Percentiles rank a stretch among this genome's conserved stretches.
These are phyloP conservation scores for Euthynnus affinis DNA, from an alignment of 2,797 vertebrate species.

Conservation along the genomic window DNA sequence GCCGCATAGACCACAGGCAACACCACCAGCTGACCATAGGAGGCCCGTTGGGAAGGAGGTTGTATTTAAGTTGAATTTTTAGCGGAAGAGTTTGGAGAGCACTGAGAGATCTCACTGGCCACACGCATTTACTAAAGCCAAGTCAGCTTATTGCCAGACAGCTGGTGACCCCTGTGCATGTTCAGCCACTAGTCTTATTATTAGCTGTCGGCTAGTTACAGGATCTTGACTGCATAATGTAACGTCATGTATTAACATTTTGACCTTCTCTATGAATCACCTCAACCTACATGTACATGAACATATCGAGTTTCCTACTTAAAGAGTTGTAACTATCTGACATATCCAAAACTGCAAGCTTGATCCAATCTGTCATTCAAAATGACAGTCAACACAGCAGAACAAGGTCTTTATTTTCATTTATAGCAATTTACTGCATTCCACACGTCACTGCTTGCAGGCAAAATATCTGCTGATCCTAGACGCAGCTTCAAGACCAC, in stretches of 20 bases:
- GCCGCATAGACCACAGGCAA: constrained; percentile 60
- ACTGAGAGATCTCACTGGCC: constrained; percentile 41
- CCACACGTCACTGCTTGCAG: constrained; percentile 44
- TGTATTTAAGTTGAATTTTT: constrained; percentile 38
- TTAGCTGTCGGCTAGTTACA: constrained; percentile 24
- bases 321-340: background rate
- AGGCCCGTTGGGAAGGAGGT: constrained; percentile 49
- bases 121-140: constrained; percentile 33
- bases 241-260: constrained; percentile 6
- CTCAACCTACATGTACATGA: constrained; percentile 15
- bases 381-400: constrained; percentile 32
- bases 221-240: constrained; percentile 22
- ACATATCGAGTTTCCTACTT: background rate
- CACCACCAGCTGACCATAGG: constrained; percentile 62
- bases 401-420: constrained; percentile 51
- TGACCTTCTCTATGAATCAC: background rate
- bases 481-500: background rate
- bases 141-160: constrained; percentile 30
- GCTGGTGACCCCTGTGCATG: constrained; percentile 37
- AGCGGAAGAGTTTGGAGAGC: constrained; percentile 23
- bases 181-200: constrained; percentile 15
- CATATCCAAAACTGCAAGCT: constrained; percentile 19
- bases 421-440: constrained; percentile 53
- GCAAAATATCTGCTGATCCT: constrained; percentile 17
- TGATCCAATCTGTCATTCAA: constrained; percentile 31